Percentiles rank a stretch among this genome's conserved stretches.
Conservation (phyloP, 2,113 vertebrate species). For the Progne subis region DNA sequence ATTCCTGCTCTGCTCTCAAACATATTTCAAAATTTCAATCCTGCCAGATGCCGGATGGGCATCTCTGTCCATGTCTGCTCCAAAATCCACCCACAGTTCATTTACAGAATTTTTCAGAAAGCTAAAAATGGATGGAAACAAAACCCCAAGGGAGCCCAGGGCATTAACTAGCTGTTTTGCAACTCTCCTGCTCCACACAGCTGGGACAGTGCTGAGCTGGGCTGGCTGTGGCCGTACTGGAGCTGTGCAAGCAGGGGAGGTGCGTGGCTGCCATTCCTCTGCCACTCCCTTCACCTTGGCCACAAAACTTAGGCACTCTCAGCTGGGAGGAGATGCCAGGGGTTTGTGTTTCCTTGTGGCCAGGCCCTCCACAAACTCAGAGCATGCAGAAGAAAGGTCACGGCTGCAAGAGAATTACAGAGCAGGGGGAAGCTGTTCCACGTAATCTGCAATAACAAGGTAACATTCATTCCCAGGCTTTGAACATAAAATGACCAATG, state of each 20-base stretch:
- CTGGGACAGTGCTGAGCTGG: rapidly evolving
- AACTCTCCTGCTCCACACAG: rapidly evolving
- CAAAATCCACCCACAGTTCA: background rate
- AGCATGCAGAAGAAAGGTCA: background rate
- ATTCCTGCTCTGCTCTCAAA: background rate
- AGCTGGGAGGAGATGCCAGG: background rate
- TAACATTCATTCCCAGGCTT: background rate
- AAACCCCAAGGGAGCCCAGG: background rate
- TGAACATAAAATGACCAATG: background rate
- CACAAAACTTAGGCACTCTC: rapidly evolving
- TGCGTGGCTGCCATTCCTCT: background rate
- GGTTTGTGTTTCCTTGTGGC: background rate
- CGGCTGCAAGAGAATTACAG: background rate
- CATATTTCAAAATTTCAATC: background rate
- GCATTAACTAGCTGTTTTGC: background rate
- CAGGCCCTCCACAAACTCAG: rapidly evolving
- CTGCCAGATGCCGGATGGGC: background rate
- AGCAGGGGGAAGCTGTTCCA: background rate
- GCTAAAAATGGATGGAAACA: background rate
- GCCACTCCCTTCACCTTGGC: background rate
- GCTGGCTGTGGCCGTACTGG: rapidly evolving
- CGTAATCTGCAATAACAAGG: background rate
- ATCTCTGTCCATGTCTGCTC: background rate
- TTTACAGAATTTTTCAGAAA: background rate
- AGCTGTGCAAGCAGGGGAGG: background rate